Percentiles rank a stretch among this genome's conserved stretches.
Conservation (phyloP, 2,797 vertebrate species). For the Acrossocheilus wenchowensis region DNA sequence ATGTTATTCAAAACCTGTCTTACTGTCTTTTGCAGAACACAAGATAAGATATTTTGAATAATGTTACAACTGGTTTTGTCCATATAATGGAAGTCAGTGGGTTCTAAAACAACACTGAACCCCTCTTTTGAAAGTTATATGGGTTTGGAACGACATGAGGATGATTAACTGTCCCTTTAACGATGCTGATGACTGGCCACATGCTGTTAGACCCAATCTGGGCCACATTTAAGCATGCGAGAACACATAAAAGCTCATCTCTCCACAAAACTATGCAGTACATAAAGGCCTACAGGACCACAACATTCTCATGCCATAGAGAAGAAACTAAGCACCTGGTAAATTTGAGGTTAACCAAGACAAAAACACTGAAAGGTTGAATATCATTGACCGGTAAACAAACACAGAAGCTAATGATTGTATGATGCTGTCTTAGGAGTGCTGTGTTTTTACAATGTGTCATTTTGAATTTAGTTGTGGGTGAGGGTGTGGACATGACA, state of each 20-base stretch:
- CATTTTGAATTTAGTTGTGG: background rate
- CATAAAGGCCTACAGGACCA: constrained; percentile 10
- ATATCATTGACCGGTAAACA: constrained; percentile 1
- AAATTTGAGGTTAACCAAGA: constrained; percentile 26
- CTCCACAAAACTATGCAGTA: constrained; percentile 11
- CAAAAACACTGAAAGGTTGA: background rate
- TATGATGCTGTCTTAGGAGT: background rate
- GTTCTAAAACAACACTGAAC: background rate
- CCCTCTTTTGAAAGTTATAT: background rate
- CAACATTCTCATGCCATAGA: background rate
- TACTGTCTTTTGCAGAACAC: background rate
- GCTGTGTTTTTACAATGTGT: constrained; percentile 5
- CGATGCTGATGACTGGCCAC: constrained; percentile 37
- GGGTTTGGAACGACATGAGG: background rate
- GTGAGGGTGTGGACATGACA: constrained; percentile 2
- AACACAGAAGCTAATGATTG: background rate
- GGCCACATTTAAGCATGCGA: constrained; percentile 34
- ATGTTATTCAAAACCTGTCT: background rate
- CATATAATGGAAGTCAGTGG: background rate
- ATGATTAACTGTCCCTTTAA: background rate
- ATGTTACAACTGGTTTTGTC: background rate
- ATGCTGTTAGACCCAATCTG: constrained; percentile 36
- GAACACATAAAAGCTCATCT: constrained; percentile 13
- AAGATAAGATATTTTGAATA: background rate
- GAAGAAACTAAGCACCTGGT: constrained; percentile 28